Base-by-base conservation (phyloP, 1,140 invertebrate species). In the Aphelenchoides besseyi region DNA sequence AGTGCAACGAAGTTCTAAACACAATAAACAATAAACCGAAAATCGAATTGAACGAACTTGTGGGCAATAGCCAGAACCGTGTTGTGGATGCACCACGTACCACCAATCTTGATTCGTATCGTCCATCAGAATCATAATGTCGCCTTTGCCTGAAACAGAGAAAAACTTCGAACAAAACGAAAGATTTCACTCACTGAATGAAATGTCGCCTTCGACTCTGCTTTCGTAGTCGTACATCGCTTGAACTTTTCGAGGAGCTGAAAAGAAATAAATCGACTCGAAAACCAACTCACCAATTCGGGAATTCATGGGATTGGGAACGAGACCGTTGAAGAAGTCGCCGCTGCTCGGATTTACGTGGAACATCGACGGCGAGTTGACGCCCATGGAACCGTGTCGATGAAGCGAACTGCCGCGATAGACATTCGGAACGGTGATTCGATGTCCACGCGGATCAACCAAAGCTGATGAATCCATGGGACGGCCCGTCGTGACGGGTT, bases 91-190 rank as follows among this genome's bases (percentile, higher is more conserved):
- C 69, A 91, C 86, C n/a, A 94, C 93, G 82, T 90, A 89, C 91
- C 93, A 93, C 94, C 94, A 96, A 86, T 95, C 94, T 12, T 90
- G 88, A 84, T 95, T 93, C 93, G 92, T 86, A 94, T 95, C 70
- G 68, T 83, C 82, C 61, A 83, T 61, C 3, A 83, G 41, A 36
- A 82, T 67, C 82, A 84, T 84, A 26, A 84, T 48, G 68, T 85
- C 84, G 12, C 79, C 82, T 66, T 85, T 85, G 73, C 90, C 88
- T 86, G 95, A 95, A 41, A 41, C 5, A 5, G n/a, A 41, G 5
- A 8, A 5, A 41, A 41, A 5, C 5, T 41, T 41, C n/a, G 5
- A 41, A 41, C n/a, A n/a, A 5, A 41, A 41, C 5, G 5, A 41
- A 41, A n/a, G 5, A 41, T 8, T 8, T 41, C 37, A 8, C 5